These are phyloP conservation scores for Molossus molossus DNA, from an alignment of 2,797 vertebrate species.

Conservation along the genomic window DNA sequence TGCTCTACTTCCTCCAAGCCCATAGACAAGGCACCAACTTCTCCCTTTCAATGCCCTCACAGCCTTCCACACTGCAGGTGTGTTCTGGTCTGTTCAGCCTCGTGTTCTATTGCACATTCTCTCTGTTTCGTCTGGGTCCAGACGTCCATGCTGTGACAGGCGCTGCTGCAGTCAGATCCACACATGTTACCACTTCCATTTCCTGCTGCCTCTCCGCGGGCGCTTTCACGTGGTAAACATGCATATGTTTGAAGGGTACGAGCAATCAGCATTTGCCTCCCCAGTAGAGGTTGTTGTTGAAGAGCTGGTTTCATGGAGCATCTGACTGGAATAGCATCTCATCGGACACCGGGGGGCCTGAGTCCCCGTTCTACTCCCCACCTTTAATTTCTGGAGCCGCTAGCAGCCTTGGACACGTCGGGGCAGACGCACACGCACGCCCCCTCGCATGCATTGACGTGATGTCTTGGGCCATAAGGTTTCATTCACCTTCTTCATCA, in stretches of 20 bases:
- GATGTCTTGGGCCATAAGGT: neutral
- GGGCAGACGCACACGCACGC: rapidly evolving
- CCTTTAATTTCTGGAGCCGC: neutral
- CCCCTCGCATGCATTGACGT: neutral
- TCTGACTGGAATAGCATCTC: neutral
- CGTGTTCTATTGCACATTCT: neutral
- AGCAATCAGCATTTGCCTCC: conserved; percentile 8
- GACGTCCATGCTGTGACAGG: neutral
- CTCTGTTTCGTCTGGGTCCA: neutral
- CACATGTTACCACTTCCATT: neutral
- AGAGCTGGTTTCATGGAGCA: neutral
- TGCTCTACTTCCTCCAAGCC: neutral
- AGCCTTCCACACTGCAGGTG: neutral
- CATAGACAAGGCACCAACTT: neutral
- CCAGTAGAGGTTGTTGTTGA: neutral
- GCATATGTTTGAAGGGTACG: too few relatives aligned
- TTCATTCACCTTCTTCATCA: neutral
- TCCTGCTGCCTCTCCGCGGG: neutral
- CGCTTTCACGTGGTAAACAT: too few relatives aligned
- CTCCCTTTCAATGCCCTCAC: neutral
- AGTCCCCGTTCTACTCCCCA: too few relatives aligned
- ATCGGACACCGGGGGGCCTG: neutral
- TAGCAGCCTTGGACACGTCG: neutral
- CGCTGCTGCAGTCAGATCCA: neutral
- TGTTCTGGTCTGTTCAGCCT: neutral